Evolutionary conservation across 2,797 vertebrate genomes (phyloP).

Genomic region (Semaprochilodus insignis): DNA sequence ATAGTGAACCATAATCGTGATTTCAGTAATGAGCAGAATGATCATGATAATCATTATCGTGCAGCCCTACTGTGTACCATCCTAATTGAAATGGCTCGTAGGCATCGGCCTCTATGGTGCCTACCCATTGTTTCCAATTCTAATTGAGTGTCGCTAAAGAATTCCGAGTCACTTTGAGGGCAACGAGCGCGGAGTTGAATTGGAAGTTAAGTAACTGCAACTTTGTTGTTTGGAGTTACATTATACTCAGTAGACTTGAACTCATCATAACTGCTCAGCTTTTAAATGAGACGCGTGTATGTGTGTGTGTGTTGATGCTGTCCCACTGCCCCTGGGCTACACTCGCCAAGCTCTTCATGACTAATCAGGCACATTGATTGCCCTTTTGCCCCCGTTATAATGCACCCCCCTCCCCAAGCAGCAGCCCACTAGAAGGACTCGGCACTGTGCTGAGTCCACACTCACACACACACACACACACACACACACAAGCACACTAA

Average conservation of each 20-base stretch:
- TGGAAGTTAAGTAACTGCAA: conserved; percentile 1
- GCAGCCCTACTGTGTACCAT: background rate
- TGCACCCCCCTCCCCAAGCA: background rate
- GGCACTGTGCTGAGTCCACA: background rate
- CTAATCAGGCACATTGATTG: conserved; percentile 40
- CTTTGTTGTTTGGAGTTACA: conserved; percentile 17
- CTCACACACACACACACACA: conserved; percentile 17
- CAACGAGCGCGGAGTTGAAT: background rate
- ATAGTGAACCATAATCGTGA: background rate
- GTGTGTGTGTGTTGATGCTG: background rate
- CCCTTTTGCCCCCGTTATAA: conserved; percentile 11
- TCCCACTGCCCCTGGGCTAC: background rate
- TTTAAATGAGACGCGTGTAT: background rate
- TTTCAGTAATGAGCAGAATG: background rate
- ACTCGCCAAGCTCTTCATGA: background rate
- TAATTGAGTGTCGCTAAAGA: conserved; percentile 4
- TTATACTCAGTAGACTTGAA: conserved; percentile 14
- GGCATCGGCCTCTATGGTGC: background rate
- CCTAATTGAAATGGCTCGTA: background rate
- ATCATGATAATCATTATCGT: background rate
- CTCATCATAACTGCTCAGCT: conserved; percentile 8
- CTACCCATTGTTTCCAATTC: conserved; percentile 15
- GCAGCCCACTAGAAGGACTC: background rate
- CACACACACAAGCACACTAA: background rate
- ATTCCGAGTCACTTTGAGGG: background rate